phyloP scores from a whole-genome alignment of 2,113 vertebrate species.

The Sinocyclocheilus anshuiensis region DNA sequence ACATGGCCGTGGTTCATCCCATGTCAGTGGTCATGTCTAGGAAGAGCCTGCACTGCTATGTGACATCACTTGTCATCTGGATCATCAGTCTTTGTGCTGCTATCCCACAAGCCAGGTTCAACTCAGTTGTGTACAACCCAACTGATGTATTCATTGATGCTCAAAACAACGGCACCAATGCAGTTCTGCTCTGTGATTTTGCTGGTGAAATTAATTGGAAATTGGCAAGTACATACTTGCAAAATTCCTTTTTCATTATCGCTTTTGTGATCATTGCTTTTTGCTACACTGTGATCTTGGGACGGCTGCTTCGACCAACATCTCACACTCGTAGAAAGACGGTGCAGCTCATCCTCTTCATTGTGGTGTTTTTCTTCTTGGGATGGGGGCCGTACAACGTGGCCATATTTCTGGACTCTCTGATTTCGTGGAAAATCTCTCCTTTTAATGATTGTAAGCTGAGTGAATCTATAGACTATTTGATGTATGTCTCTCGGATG shows the following conservation, averaged over 20 bases:
- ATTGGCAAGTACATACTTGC: constrained; percentile 73
- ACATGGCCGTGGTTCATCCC: constrained; percentile 82
- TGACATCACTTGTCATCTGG: constrained; percentile 77
- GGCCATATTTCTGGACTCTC: constrained; percentile 76
- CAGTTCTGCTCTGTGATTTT: constrained; percentile 64
- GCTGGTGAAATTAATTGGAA: constrained; percentile 51
- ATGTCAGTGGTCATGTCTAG: constrained; percentile 75
- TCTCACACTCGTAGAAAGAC: constrained; percentile 81
- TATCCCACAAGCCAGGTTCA: constrained; percentile 74
- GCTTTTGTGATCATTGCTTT: constrained; percentile 77
- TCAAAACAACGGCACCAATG: fast-evolving
- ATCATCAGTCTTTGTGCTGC: constrained; percentile 72
- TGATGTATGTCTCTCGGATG: constrained; percentile 75
- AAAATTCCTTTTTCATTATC: constrained; percentile 81
- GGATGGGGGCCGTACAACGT: constrained; percentile 92
- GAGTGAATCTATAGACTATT: constrained; percentile 58
- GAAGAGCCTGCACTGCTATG: constrained; percentile 60
- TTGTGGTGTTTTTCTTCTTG: constrained; percentile 86
- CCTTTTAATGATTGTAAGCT: constrained; percentile 59
- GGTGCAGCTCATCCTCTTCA: constrained; percentile 85
- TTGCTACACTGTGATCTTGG: constrained; percentile 84
- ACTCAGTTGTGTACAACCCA: constrained; percentile 10
- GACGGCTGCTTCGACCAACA: constrained; percentile 74
- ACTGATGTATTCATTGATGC: fast-evolving
- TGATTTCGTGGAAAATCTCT: constrained; percentile 31